Percentiles rank a stretch among this genome's conserved stretches.
phyloP scores from a whole-genome alignment of 2,797 vertebrate genomes.

The Remorina albescens region DNA sequence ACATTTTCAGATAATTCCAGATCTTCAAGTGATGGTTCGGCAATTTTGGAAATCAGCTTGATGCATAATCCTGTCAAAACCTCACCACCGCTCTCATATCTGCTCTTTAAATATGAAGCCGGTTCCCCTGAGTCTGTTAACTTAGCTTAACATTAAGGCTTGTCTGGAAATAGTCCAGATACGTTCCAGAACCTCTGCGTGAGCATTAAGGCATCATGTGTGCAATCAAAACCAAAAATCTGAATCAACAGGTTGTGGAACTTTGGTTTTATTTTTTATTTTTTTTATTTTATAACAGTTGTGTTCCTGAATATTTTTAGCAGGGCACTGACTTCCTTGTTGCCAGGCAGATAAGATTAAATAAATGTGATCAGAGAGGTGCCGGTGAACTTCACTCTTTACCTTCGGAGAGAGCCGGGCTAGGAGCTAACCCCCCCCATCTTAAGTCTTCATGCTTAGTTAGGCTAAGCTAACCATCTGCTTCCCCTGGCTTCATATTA shows the following conservation, averaged over 20 bases:
- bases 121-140: neutral
- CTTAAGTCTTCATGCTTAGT: neutral
- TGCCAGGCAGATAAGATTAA: neutral
- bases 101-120: neutral
- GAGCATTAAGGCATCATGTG: neutral
- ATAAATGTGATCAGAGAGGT: too few relatives aligned
- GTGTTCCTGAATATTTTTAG: neutral
- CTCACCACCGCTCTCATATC: neutral
- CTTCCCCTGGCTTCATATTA: neutral
- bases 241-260: neutral
- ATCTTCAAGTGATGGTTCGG: neutral
- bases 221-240: neutral
- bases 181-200: neutral
- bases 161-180: neutral
- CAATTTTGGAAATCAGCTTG: neutral
- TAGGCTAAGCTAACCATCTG: neutral
- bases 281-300: too few relatives aligned
- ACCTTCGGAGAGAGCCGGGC: neutral
- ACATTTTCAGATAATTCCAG: neutral
- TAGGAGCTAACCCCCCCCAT: neutral
- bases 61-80: too few relatives aligned
- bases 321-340: neutral
- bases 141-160: neutral
- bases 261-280: too few relatives aligned
- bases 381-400: too few relatives aligned